Evolutionary conservation across 1,140 invertebrate species (phyloP).

Genomic region (Drepana arcuata): DNA sequence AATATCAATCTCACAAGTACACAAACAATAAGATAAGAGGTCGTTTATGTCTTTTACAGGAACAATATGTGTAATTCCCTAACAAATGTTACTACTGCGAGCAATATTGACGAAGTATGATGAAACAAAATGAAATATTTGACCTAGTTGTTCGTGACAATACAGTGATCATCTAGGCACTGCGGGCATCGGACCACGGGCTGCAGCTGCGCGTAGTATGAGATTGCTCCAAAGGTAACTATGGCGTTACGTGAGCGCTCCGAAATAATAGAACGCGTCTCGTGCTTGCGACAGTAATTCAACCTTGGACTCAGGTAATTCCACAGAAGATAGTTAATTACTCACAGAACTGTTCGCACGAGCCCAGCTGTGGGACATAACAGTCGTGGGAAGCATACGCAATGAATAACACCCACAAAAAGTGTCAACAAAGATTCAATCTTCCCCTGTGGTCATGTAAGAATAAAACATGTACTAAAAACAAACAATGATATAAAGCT

Average conservation of each 20-base stretch:
- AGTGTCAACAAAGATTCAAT: constrained; percentile 26
- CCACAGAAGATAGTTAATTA: constrained; percentile 29
- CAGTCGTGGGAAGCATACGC: constrained; percentile 21
- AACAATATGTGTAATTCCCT: no score
- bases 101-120: no score
- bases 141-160: constrained; percentile 24
- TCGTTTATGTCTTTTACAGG: no score
- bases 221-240: constrained; percentile 22
- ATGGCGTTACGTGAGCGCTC: constrained; percentile 37
- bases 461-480: constrained; percentile 20
- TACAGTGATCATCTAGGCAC: constrained; percentile 18
- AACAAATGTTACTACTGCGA: no score
- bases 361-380: constrained; percentile 18
- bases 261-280: constrained; percentile 41
- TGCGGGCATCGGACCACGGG: no score
- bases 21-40: no score
- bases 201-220: constrained; percentile 6
- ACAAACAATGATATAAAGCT: constrained; percentile 26
- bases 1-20: no score
- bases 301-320: constrained; percentile 37
- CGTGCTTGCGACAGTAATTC: constrained; percentile 42
- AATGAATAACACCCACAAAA: constrained; percentile 18
- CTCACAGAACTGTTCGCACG: constrained; percentile 26
- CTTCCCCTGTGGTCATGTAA: constrained; percentile 21
- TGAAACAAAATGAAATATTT: constrained; percentile 13